Evolutionary conservation across 2,797 vertebrate species (phyloP).

Genomic region (Arrhamphus sclerolepis): DNA sequence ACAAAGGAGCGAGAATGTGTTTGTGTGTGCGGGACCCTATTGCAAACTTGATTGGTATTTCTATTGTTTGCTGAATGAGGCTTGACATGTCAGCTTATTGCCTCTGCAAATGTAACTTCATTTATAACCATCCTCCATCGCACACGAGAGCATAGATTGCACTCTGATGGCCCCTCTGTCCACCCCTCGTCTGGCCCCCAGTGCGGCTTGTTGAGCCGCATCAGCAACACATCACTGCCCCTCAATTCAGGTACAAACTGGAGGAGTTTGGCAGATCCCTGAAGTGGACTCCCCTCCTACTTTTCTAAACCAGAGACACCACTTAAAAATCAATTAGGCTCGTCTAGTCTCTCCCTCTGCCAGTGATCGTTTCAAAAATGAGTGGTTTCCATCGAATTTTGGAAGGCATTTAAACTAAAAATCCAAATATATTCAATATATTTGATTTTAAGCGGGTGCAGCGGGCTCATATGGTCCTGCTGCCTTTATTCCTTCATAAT

Average conservation of each 20-base stretch:
- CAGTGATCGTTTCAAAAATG: conserved; percentile 33
- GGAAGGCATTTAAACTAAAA: conserved; percentile 16
- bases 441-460: too few species aligned
- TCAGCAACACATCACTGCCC: conserved; percentile 76
- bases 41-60: conserved; percentile 43
- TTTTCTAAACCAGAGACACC: conserved; percentile 71
- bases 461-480: too few species aligned
- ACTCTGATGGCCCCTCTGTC: conserved; percentile 44
- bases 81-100: conserved; percentile 74
- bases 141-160: conserved; percentile 36
- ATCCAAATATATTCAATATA: background rate
- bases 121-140: conserved; percentile 54
- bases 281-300: conserved; percentile 64
- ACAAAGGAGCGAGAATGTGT: conserved; percentile 13
- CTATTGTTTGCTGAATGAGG: conserved; percentile 64
- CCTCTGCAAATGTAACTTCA: conserved; percentile 71
- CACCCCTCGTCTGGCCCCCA: conserved; percentile 53
- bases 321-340: conserved; percentile 86
- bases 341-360: conserved; percentile 26
- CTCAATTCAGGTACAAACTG: conserved; percentile 76
- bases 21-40: conserved; percentile 25
- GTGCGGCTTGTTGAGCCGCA: conserved; percentile 70
- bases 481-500: too few species aligned
- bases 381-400: conserved; percentile 33
- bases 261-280: conserved; percentile 69